A percentile compares a stretch with the other conserved stretches of the same genome.
Evolutionary conservation across 2,888 invertebrate species (phyloP).

Genomic region (Pilophorus perplexus): DNA sequence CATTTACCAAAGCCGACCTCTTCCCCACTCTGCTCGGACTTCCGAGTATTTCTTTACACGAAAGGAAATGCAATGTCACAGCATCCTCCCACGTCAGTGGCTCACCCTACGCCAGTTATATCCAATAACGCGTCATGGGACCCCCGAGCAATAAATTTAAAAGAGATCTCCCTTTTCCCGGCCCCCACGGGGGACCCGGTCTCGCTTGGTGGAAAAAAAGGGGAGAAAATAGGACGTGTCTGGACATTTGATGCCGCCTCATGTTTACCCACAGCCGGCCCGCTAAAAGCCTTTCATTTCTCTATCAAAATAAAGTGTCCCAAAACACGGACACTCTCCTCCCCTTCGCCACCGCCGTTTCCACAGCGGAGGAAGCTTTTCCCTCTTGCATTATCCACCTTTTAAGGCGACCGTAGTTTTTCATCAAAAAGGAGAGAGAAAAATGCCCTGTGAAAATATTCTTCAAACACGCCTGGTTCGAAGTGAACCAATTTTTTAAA

Average conservation of each 20-base stretch:
- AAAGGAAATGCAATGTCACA: background rate
- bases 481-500: too few relatives aligned
- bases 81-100: slow-evolving; percentile 7
- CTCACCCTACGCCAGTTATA: slow-evolving; percentile 10
- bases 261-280: slow-evolving; percentile 19
- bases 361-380: background rate
- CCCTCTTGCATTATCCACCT: background rate
- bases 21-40: too few relatives aligned
- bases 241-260: slow-evolving; percentile 36
- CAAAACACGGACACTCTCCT: slow-evolving; percentile 13
- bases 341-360: background rate
- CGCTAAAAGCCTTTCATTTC: slow-evolving; percentile 32
- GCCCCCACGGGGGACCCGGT: background rate
- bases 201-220: background rate
- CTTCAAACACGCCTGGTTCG: too few relatives aligned
- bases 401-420: slow-evolving; percentile 2
- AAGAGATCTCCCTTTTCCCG: slow-evolving; percentile 3
- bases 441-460: too few relatives aligned
- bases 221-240: slow-evolving; percentile 26
- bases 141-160: slow-evolving; percentile 27
- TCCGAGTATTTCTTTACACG: slow-evolving; percentile 7
- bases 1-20: too few relatives aligned
- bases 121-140: slow-evolving; percentile 28
- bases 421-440: too few relatives aligned
- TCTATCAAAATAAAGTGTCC: slow-evolving; percentile 35